phyloP scores from a whole-genome alignment of 2,113 vertebrate species.

The Crypturellus undulatus region DNA sequence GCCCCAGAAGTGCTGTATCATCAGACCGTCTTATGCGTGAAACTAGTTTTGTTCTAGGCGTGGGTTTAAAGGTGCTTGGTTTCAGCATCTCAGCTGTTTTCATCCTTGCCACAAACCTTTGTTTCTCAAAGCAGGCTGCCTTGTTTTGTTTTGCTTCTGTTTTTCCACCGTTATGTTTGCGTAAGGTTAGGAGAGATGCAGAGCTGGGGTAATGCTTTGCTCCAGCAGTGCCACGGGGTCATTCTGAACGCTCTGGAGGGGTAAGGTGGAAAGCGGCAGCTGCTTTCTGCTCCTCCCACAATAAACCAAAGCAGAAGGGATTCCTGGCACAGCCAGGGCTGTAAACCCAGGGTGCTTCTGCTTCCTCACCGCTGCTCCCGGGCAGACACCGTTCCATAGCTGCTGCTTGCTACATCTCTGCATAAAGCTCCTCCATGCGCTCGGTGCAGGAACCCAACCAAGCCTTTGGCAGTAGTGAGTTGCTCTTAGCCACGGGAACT shows the following conservation, averaged over 20 bases:
- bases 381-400: rapidly evolving
- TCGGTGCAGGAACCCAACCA: rapidly evolving
- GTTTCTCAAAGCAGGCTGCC: background rate
- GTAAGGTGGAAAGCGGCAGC: background rate
- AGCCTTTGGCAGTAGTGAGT: rapidly evolving
- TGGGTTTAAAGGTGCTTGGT: background rate
- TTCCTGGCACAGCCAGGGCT: background rate
- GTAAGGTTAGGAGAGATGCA: background rate
- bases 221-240: background rate
- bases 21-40: background rate
- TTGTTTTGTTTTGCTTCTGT: background rate
- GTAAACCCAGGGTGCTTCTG: background rate
- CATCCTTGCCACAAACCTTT: background rate
- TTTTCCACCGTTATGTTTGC: background rate
- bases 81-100: background rate
- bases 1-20: conserved; percentile 47
- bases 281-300: background rate
- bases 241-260: rapidly evolving
- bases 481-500: rapidly evolving
- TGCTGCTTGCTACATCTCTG: background rate
- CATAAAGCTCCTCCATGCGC: background rate
- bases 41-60: background rate
- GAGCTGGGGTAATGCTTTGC: background rate
- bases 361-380: rapidly evolving
- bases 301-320: background rate